Conservation (phyloP, 1,140 invertebrate genomes). For the Ectropis grisescens region DNA sequence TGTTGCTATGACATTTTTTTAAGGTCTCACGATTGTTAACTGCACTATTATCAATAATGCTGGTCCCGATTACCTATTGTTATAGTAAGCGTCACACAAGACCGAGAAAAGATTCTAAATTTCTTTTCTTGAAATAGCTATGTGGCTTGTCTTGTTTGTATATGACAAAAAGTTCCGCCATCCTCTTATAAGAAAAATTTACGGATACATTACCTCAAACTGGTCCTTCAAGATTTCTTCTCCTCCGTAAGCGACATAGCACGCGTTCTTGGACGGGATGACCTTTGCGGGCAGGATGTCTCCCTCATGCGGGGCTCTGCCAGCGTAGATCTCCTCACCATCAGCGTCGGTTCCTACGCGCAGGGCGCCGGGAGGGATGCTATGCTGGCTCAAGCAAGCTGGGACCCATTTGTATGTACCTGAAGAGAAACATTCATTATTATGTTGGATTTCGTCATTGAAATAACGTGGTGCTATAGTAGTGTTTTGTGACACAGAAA, state of each 20-base stretch:
- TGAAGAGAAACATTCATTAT: no score
- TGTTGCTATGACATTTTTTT: no score
- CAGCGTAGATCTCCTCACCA: conserved; percentile 81
- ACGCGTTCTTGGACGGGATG: conserved; percentile 74
- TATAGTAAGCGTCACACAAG: no score
- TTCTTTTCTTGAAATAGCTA: no score
- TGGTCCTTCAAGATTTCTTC: conserved; percentile 73
- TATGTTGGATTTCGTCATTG: no score
- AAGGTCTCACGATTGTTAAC: no score
- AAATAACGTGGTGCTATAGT: background rate
- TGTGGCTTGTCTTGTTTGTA: no score
- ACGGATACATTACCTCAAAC: conserved; percentile 80
- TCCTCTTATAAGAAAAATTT: no score
- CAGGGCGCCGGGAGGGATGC: conserved; percentile 71
- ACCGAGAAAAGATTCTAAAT: no score
- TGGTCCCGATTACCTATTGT: no score
- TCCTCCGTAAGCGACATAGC: conserved; percentile 76
- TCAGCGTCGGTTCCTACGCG: conserved; percentile 79
- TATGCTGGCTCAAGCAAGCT: conserved; percentile 55
- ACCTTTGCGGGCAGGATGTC: conserved; percentile 84
- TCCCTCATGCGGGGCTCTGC: conserved; percentile 78
- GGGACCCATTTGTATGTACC: conserved; percentile 59
- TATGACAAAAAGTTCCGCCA: no score
- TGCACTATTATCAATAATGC: no score
- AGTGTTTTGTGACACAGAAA: background rate